Conservation (phyloP, 2,113 vertebrate genomes). For the Lipotes vexillifer region DNA sequence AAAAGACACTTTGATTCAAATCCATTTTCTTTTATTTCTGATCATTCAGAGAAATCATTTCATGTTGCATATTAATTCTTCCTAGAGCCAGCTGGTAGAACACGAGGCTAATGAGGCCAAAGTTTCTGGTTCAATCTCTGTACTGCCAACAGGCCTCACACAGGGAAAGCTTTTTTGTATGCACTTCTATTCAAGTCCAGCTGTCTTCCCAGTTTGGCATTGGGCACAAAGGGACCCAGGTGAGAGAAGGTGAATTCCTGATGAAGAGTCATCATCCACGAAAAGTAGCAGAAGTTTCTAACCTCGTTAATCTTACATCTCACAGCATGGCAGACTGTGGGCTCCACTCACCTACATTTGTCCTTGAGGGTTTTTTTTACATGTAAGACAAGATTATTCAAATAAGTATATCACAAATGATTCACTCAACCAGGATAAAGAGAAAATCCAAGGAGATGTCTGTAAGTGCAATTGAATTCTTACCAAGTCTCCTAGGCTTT, state of each 20-base stretch:
- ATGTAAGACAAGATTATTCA: constrained; percentile 37
- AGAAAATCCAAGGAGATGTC: constrained; percentile 26
- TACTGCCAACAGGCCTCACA: neutral
- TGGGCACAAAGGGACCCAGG: neutral
- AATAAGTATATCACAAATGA: constrained; percentile 33
- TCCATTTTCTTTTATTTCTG: constrained; percentile 34
- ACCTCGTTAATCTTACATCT: neutral
- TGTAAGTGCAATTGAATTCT: neutral
- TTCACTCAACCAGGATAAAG: constrained; percentile 47
- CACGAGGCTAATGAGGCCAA: neutral
- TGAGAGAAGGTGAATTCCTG: neutral
- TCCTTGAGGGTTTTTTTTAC: neutral
- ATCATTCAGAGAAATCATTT: constrained; percentile 24
- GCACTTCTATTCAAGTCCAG: neutral
- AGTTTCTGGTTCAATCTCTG: neutral
- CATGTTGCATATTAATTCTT: constrained; percentile 31
- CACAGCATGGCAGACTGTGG: neutral
- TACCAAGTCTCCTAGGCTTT: constrained; percentile 33
- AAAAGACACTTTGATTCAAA: constrained; percentile 34
- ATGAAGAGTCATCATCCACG: neutral
- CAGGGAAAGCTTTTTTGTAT: neutral
- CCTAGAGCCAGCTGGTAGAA: constrained; percentile 22
- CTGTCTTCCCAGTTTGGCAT: neutral
- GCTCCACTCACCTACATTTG: neutral
- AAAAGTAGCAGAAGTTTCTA: neutral